A percentile compares a stretch with the other conserved stretches of the same genome.
phyloP scores from a whole-genome alignment of 2,888 invertebrate species.

The Drosophila leonis region DNA sequence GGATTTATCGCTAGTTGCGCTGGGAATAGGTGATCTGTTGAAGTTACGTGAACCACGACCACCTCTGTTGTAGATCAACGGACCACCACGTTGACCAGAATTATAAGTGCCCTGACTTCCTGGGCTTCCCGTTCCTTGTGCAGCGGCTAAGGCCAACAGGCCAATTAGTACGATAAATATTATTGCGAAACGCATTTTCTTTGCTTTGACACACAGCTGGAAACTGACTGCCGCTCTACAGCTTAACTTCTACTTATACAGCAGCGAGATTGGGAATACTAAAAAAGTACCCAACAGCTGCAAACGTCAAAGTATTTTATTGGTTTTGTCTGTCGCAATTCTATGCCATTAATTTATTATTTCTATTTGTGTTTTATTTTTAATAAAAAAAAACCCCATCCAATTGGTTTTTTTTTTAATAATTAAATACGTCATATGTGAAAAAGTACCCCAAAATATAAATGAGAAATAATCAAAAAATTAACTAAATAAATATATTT shows the following conservation, averaged over 20 bases:
- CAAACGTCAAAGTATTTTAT: constrained; percentile 9
- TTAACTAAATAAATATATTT: background rate
- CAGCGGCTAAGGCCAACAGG: constrained; percentile 16
- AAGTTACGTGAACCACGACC: background rate
- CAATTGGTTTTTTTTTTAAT: background rate
- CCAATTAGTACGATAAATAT: constrained; percentile 16
- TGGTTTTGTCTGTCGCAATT: background rate
- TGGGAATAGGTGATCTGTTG: background rate
- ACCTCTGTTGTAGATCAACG: background rate
- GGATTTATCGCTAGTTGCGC: background rate
- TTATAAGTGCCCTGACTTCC: background rate
- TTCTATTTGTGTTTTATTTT: background rate
- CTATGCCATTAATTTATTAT: background rate
- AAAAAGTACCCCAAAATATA: background rate
- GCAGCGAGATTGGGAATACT: too few species aligned
- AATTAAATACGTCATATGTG: background rate
- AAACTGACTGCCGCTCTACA: constrained; percentile 3
- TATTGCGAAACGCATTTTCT: constrained; percentile 28
- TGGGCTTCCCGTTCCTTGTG: constrained; percentile 2
- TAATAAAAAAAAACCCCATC: background rate
- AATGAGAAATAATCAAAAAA: background rate
- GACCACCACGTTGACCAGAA: background rate
- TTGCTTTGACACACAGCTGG: background rate
- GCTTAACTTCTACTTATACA: constrained; percentile 10
- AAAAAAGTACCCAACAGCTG: constrained; percentile 26